Base-by-base conservation (phyloP, 2,113 vertebrate species). In the Neopipo cinnamomea region DNA sequence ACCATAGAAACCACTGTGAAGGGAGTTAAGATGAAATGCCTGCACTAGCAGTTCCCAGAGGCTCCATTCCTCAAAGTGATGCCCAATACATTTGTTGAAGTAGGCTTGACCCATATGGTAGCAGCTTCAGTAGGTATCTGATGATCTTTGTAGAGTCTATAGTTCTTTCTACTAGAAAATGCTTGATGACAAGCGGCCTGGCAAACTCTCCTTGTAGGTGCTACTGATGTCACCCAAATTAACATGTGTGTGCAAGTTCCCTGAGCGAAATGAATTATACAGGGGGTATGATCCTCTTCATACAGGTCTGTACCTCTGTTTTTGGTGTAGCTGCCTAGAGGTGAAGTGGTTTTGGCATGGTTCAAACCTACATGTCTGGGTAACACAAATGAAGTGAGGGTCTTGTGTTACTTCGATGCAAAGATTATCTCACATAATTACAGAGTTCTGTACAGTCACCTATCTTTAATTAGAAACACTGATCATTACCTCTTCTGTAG, bases 401-500 rank as follows among this genome's bases (percentile, higher is more conserved):
- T 63, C 12, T 4, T 6, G 11, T 42, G 85, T 93, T 74, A 74
- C 75, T 80, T 80, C 75, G 75, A 92, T 93, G 90, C 76, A 73
- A 52, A 76, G 33, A 53, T 89, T 93, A 86, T 62, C 78, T 59
- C 35, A 8, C 8, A 0, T 85, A 80, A 92, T 92, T 92, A 70
- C 50, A 22, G 79, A 87, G 78, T 91, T 76, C 72, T 84, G 35
- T 44, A 59, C 6, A 0, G 73, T 85, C 94, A 37, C 53, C 46
- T 63, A 9, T 37, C 59, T 77, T 81, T 80, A 82, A 88, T 82
- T 87, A 87, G 80, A 70, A 82, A 39, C n/a, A 71, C 39, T 83
- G 91, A 71, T 78, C 27, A 74, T 93, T 83, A 88, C 27, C 80
- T 85, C 12, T 20, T 82, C 58, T 49, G 67, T 73, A 93, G 93